Evolutionary conservation across 2,113 vertebrate genomes (phyloP), one percentile per base, ranked within the genome.

Genomic region (Syngnathus scovelli): DNA sequence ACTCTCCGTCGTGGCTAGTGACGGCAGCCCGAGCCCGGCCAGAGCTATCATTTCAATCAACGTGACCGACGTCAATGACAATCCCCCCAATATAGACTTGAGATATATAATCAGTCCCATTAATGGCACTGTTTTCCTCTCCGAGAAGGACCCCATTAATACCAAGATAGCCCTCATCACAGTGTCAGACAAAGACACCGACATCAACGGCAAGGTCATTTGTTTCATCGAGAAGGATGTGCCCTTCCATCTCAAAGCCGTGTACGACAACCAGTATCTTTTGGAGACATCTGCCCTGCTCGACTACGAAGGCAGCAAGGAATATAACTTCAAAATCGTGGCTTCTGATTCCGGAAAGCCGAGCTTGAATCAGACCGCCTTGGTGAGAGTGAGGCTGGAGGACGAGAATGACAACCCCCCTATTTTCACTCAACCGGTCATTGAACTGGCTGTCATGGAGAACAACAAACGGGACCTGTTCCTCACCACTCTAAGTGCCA

Each of bases 361-460:
- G 36, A 98, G 95, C 83, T 90, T 98, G 87, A 98, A 98, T 88
- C 96, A 98, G 90, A 98, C 96, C 19, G 95, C 96, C 60, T 89
- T 98, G 80, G 98, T 99, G 63, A 92, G 94, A 90, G 95, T 99
- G 88, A 94, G 93, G 83, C 87, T 98, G 79, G 95, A 98, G 88
- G 98, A 99, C 61, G 98, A 99, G 86, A 98, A 99, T 77, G 98
- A 99, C 92, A 99, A 99, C 91, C 94, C 95, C 58, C 96, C 98
- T 61, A 92, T 98, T 90, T 99, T 99, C 85, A 97, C 89, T 88
- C 96, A 98, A 91, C 96, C 96, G 78, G 98, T 99, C 83, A 98
- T 99, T 81, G 96, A 99, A 89, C 90, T 98, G 90, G 94, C 96
- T 65, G 94, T 99, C 80, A 93, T 94, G 81, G 98, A 99, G 87